Evolutionary conservation across 2,113 vertebrate species (phyloP).

Genomic region (Rhea pennata): DNA sequence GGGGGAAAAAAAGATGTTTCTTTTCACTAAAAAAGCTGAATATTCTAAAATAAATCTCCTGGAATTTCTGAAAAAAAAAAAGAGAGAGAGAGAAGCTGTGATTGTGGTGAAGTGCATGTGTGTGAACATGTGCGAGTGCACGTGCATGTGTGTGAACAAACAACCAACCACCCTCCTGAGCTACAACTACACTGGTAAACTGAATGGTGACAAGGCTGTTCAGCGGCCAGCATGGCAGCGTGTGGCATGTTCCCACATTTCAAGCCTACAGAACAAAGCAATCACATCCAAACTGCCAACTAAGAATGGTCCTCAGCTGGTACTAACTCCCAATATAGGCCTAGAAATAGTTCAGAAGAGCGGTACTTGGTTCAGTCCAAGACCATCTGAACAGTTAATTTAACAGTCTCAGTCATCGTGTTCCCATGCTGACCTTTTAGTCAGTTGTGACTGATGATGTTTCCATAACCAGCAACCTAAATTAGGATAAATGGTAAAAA

Average conservation of each 20-base stretch:
- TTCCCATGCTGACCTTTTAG: neutral
- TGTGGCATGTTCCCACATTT: neutral
- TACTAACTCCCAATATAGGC: too few relatives aligned
- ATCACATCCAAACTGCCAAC: too few relatives aligned
- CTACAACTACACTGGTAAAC: neutral
- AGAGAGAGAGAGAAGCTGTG: neutral
- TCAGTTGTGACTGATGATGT: neutral
- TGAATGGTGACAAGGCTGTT: neutral
- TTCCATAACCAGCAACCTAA: neutral
- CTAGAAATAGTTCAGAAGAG: neutral
- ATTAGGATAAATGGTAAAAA: neutral
- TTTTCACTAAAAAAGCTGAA: neutral
- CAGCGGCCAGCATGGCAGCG: neutral
- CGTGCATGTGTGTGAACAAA: neutral
- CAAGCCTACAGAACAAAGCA: neutral
- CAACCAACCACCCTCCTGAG: neutral
- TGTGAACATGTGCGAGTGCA: neutral
- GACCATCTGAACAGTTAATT: too few relatives aligned
- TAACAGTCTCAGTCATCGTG: too few relatives aligned
- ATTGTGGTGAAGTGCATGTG: neutral
- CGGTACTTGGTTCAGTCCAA: neutral
- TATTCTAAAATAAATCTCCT: neutral
- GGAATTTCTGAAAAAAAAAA: neutral
- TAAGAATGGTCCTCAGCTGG: too few relatives aligned
- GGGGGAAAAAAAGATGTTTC: fast-evolving